Evolutionary conservation across 2,113 vertebrate genomes (phyloP).

Genomic region (Prochilodus magdalenae): DNA sequence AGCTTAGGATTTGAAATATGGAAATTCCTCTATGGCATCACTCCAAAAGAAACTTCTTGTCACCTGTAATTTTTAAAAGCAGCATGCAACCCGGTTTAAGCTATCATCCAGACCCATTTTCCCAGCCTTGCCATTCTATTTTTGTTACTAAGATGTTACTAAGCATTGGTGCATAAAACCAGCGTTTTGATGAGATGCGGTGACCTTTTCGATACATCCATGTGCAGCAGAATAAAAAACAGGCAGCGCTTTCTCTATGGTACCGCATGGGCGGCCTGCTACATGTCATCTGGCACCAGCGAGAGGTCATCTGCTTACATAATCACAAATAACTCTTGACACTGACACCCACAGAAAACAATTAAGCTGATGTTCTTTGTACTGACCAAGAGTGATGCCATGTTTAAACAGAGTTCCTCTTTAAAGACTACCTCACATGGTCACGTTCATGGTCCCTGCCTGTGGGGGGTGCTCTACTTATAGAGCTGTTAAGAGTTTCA

Average conservation of each 20-base stretch:
- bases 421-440: not conserved
- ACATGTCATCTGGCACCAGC: not conserved
- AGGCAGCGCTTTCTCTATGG: not conserved
- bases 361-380: not conserved
- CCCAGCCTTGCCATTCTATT: too few species aligned
- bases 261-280: not conserved
- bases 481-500: slow-evolving; percentile 25
- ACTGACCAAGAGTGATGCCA: not conserved
- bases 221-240: not conserved
- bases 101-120: too few species aligned
- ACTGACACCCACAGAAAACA: slow-evolving; percentile 34
- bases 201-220: not conserved
- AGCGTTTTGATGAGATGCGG: not conserved
- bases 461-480: not conserved
- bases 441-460: slow-evolving; percentile 3
- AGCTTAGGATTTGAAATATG: too few species aligned
- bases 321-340: slow-evolving; percentile 12
- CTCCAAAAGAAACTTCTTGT: too few species aligned
- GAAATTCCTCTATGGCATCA: too few species aligned
- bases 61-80: too few species aligned
- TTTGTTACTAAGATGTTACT: too few species aligned
- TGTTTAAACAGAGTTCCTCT: not conserved
- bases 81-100: too few species aligned
- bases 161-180: too few species aligned
- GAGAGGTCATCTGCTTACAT: slow-evolving; percentile 26